phyloP scores from a whole-genome alignment of 2,888 invertebrate species.

The Tiliacea citrago region DNA sequence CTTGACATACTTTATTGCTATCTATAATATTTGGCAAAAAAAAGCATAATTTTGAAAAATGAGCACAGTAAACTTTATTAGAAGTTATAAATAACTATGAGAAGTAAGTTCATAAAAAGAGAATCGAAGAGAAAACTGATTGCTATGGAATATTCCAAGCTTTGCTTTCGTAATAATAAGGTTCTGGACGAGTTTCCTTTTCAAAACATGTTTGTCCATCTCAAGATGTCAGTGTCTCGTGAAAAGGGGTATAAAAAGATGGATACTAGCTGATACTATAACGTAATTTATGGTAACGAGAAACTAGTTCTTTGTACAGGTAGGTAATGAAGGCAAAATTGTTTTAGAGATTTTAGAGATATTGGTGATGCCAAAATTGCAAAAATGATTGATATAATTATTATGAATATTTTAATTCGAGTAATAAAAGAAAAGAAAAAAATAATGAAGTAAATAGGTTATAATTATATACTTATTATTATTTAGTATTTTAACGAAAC shows the following conservation, averaged over 20 bases:
- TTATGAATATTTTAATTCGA: neutral
- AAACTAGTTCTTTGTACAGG: constrained; percentile 13
- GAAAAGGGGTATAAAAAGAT: constrained; percentile 42
- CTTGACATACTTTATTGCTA: too few species aligned
- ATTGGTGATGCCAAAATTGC: neutral
- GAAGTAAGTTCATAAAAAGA: neutral
- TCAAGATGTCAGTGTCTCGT: constrained; percentile 40
- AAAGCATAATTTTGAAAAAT: neutral
- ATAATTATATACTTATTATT: neutral
- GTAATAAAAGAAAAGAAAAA: neutral
- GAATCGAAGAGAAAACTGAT: constrained; percentile 43
- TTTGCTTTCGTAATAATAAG: constrained; percentile 47
- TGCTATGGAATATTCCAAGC: constrained; percentile 35
- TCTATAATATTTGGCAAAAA: too few species aligned
- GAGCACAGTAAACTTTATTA: neutral
- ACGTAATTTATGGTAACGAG: constrained; percentile 16
- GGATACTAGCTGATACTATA: constrained; percentile 25
- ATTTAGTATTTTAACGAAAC: neutral
- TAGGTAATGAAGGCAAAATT: constrained; percentile 7
- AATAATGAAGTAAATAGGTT: neutral
- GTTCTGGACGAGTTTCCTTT: constrained; percentile 50
- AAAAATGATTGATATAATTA: neutral
- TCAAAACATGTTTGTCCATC: constrained; percentile 45
- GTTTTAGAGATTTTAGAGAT: neutral
- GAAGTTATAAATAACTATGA: constrained; percentile 3